A percentile compares a stretch with the other conserved stretches of the same genome.
These are phyloP conservation scores for Hassar affinis DNA, from an alignment of 2,113 vertebrate genomes.

Conservation along the genomic window DNA sequence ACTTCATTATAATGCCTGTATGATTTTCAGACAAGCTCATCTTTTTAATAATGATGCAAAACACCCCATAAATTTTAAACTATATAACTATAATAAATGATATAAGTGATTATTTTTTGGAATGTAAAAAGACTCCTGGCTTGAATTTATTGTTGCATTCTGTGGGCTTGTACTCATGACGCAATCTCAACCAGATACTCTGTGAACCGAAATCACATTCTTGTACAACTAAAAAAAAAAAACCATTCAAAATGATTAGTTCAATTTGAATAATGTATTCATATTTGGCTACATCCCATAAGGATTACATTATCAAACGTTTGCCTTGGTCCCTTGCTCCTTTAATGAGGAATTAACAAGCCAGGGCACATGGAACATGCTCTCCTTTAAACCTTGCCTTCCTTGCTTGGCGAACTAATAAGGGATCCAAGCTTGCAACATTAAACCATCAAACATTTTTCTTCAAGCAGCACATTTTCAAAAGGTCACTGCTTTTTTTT, in stretches of 20 bases:
- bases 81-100: too few species aligned
- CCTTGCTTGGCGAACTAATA: conserved; percentile 51
- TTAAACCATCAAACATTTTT: conserved; percentile 57
- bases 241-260: background rate
- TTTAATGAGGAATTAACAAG: conserved; percentile 57
- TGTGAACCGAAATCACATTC: background rate
- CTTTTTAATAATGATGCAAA: too few species aligned
- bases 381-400: conserved; percentile 44
- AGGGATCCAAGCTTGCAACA: conserved; percentile 52
- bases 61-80: too few species aligned
- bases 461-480: conserved; percentile 40
- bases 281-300: background rate
- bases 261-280: background rate
- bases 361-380: conserved; percentile 26
- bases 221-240: background rate
- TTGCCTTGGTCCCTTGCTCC: conserved; percentile 34
- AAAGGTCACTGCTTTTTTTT: conserved; percentile 29
- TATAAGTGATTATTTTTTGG: too few species aligned
- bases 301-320: conserved; percentile 37
- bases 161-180: background rate
- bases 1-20: too few species aligned
- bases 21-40: too few species aligned
- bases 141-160: background rate
- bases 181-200: background rate
- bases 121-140: too few species aligned